Evolutionary conservation across 2,113 vertebrate genomes (phyloP), one percentile per base, ranked within the genome.

Genomic region (Grantiella picta): DNA sequence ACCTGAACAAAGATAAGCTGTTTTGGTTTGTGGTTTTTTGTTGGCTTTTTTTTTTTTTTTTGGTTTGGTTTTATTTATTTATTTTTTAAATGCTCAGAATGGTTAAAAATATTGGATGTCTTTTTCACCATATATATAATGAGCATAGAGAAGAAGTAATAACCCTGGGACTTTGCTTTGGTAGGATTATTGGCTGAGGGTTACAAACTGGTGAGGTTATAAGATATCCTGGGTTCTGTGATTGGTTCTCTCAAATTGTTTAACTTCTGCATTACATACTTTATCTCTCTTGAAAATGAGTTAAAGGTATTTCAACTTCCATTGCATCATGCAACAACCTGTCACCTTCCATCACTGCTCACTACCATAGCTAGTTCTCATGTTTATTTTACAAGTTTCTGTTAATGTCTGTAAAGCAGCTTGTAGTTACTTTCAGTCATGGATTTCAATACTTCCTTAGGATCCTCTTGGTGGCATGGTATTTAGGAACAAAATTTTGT

Each of bases 61-160:
- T 29, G 0, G 25, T 42, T 42, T 40, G 40, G 7, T 2, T 47
- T n/a, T n/a, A n/a, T n/a, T n/a, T n/a, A n/a, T n/a, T n/a, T n/a
- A n/a, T n/a, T n/a, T n/a, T 38, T 44, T 66, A 42, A 42, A 44
- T 80, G 33, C 47, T 86, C n/a, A 45, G 15, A 45, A 61, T 47
- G 11, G 12, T 29, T 70, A 12, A 73, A 65, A 92, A 57, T 82
- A 73, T 12, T 61, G 49, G 35, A 44, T 2, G 1, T 35, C n/a
- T 52, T 87, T 90, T 92, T 44, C 18, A 40, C 25, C 6, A 3
- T 36, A 9, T 28, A 7, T 65, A 4, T 73, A 80, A 54, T 36
- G 66, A 56, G 11, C 5, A 8, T 11, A 44, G 50, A 15, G 27
- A 80, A 61, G 50, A 83, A 65, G 29, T 53, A 83, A 35, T 47